Evolutionary conservation across 2,888 invertebrate genomes (phyloP), one percentile per base, ranked within the genome.

Genomic region (Acanthopleura granulata): DNA sequence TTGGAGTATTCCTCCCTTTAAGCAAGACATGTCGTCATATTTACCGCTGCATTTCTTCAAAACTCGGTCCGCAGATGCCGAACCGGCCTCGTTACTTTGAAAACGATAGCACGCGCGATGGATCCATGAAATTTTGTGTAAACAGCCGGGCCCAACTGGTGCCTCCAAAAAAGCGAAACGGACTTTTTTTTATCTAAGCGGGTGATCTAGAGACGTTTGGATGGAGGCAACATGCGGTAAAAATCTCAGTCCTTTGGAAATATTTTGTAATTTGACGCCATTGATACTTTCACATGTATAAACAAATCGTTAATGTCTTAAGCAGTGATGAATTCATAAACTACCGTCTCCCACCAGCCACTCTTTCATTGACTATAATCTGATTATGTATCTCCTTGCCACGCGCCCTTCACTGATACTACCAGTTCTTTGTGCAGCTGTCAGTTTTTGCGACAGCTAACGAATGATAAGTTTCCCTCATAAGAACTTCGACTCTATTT

Each of bases 41-140:
- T 66, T 25, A 25, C 29, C 29, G 66, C 66, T 66, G 66, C 14
- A 22, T 66, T 66, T 22, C 66, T 66, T 66, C 66, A 66, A 66
- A 27, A 6, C 22, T 6, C 29, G 4, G 16, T 22, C 22, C 15
- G 29, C 22, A 66, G 29, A 16, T 66, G 66, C 29, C 25, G 18
- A 6, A 22, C 3, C 22, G 12, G 15, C 22, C 16, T 27, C 22
- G 22, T 66, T 66, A 66, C 66, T 66, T 66, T 66, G 66, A 66
- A 66, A 66, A 66, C 66, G 25, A 66, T 66, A 66, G 22, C 29
- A 16, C 16, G 25, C 66, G 15, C 18, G 25, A 18, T 15, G 25
- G 66, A 22, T 27, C 22, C 66, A 66, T 27, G 66, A 22, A 66
- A 66, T 57, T 57, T 57, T 57, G 22, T 57, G 22, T 57, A 57